A percentile compares a stretch with the other conserved stretches of the same genome.
Conservation (phyloP, 92 coral and sea anemone species). For the Hydrozoanthus gracilis region DNA sequence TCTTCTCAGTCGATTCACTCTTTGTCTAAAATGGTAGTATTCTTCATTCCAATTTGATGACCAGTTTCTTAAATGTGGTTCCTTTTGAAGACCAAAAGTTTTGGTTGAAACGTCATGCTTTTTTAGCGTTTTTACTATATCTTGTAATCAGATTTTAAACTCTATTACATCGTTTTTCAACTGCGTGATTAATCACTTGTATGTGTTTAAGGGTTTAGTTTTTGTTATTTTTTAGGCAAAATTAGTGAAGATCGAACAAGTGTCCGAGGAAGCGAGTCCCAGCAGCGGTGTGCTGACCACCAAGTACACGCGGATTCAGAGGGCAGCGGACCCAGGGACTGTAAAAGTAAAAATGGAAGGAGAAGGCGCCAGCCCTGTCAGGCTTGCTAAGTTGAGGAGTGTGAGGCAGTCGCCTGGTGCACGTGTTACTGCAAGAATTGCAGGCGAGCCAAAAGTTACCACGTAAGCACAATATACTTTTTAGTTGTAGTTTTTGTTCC, state of each 20-base stretch:
- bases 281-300: constrained; percentile 24
- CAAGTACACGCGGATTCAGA: constrained; percentile 27
- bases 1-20: too few species aligned
- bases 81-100: too few species aligned
- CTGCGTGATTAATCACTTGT: too few species aligned
- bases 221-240: constrained; percentile 16
- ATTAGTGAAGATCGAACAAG: constrained; percentile 39
- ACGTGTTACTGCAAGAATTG: constrained; percentile 36
- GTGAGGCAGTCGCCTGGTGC: background rate
- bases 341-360: constrained; percentile 3
- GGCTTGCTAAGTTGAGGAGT: constrained; percentile 17
- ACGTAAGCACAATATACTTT: background rate
- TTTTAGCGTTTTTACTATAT: too few species aligned
- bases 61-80: too few species aligned
- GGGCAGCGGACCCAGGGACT: constrained; percentile 23
- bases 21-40: too few species aligned
- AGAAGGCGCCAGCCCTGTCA: constrained; percentile 1
- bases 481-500: background rate
- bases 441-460: constrained; percentile 19
- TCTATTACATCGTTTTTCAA: too few species aligned
- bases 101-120: too few species aligned
- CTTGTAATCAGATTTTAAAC: too few species aligned
- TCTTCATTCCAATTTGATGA: too few species aligned
- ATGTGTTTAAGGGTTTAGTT: background rate
- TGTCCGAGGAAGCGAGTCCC: background rate